Evolutionary conservation across 2,888 invertebrate genomes (phyloP).

Genomic region (Sepiola atlantica): DNA sequence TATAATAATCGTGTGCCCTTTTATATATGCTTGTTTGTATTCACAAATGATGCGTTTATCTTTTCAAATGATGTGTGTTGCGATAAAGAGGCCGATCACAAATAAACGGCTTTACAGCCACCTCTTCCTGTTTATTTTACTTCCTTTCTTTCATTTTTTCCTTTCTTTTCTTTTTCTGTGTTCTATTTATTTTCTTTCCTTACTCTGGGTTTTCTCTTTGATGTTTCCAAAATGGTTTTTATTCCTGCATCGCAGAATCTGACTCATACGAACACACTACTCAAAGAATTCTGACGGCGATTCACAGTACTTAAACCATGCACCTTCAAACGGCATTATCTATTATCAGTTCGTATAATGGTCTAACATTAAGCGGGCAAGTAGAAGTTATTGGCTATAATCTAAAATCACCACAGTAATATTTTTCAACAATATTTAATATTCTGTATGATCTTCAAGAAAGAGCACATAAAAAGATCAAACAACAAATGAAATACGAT

Average conservation of each 20-base stretch:
- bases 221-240: neutral
- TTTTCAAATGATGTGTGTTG: neutral
- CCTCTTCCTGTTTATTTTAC: neutral
- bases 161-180: too few relatives aligned
- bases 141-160: neutral
- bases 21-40: neutral
- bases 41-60: neutral
- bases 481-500: too few relatives aligned
- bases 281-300: neutral
- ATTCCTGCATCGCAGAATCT: neutral
- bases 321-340: neutral
- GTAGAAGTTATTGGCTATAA: too few relatives aligned
- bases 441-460: too few relatives aligned
- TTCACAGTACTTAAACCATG: neutral
- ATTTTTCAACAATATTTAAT: too few relatives aligned
- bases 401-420: too few relatives aligned
- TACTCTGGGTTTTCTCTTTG: neutral
- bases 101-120: neutral
- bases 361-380: too few relatives aligned
- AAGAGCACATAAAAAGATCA: too few relatives aligned
- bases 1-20: too few relatives aligned
- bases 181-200: too few relatives aligned
- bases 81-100: slow-evolving; percentile 16
- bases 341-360: too few relatives aligned
- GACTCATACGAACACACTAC: neutral